Evolutionary conservation across 2,888 invertebrate genomes (phyloP), one percentile per base, ranked within the genome.

Genomic region (Caenorhabditis sp.): DNA sequence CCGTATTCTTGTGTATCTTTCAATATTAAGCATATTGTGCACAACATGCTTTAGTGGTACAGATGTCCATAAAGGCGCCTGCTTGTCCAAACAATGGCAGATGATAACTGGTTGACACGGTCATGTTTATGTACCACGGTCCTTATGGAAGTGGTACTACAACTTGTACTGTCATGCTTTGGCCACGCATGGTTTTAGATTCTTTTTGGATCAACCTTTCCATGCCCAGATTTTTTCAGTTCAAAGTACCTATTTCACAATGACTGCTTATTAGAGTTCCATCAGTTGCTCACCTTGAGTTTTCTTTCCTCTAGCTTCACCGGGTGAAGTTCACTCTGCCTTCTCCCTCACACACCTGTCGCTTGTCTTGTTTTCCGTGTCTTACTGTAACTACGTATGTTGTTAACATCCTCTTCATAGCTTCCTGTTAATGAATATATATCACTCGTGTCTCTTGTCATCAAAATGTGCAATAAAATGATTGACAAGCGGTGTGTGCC

Each of bases 31-130:
- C 58, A 58, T 70, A 70, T 56, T 56, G 47, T 56, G 69, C 24
- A 38, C 44, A 58, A 24, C 70, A 58, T 59, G 70, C 58, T 54
- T 35, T 63, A 63, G 26, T 49, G 19, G 77, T 70, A 79, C 79
- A 79, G 79, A 79, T 79, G 79, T 70, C 64, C 79, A 26, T 26
- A 54, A n/a, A 54, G 47, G 56, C 58, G 58, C 47, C 31, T 59
- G 41, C 58, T 61, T 77, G 61, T 77, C 70, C 80, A 80, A 80
- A 80, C 72, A 82, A 64, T 66, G 76, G 44, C 76, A 82, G 76
- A 76, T 76, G 76, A 76, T 80, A 74, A 49, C 66, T 69, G 76
- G 68, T 77, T 77, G 68, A 69, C 76, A 69, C 76, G 76, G 77
- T 77, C 79, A 79, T 79, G 79, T 79, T 79, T 79, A 79, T 79